Evolutionary conservation across 2,888 invertebrate genomes (phyloP), one percentile per base, ranked within the genome.

Genomic region (Eumerus sabulonum): DNA sequence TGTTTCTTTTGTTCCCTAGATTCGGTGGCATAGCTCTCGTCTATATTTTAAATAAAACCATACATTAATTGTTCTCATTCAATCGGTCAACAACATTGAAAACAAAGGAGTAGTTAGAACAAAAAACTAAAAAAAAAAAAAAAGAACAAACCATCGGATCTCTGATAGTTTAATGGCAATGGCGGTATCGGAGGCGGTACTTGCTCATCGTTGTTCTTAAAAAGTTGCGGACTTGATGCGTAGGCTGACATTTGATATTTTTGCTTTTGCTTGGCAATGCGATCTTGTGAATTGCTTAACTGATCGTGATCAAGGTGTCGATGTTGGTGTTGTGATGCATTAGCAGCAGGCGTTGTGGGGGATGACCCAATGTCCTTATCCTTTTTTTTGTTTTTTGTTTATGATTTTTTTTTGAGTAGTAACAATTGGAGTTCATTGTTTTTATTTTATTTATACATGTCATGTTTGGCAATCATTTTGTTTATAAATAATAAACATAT

Each of bases 151-250:
- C 89, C 89, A 85, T 89, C 89, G 82, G 89, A 89, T 87, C 89
- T 87, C 85, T 89, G 89, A 86, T 93, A 93, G 87, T 92, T 91
- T 72, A 90, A 85, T 67, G 93, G 93, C 83, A 92, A 90, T 63
- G 93, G 93, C 79, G 93, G 93, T 82, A 93, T 90, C 72, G 93
- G 92, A 67, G 92, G 92, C 54, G 93, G 94, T 87, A 92, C 91
- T 90, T 87, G 91, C 88, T 90, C 92, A 59, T 87, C 87, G 81
- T 81, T 84, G 68, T 82, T 77, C 79, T 84, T 70, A 83, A 86
- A 86, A 82, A 88, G 85, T 84, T 88, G 88, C 82, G 88, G 88
- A 82, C 86, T 88, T 72, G 89, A 88, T 83, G 83, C 82, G 44
- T 88, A 85, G 72, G 86, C 85, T 84, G 86, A 85, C 82, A 71